Evolutionary conservation across 2,888 invertebrate species (phyloP).

Genomic region (Ochropleura leucogaster): DNA sequence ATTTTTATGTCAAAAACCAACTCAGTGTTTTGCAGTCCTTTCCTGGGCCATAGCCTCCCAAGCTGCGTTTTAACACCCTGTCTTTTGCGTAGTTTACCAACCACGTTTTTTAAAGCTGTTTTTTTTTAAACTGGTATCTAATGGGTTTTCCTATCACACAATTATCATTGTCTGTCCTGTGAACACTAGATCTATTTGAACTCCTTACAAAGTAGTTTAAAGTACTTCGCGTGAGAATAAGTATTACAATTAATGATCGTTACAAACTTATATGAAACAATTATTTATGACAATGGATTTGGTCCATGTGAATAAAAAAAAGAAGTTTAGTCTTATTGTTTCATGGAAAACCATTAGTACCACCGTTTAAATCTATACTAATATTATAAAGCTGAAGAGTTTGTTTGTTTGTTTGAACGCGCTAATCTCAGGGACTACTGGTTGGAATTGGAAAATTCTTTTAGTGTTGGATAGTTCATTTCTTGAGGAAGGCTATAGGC

Average conservation of each 20-base stretch:
- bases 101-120: background rate
- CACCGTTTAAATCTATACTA: background rate
- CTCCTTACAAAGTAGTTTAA: background rate
- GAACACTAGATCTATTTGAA: background rate
- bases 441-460: too few relatives aligned
- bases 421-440: too few relatives aligned
- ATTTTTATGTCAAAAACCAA: background rate
- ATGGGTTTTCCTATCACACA: background rate
- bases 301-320: conserved; percentile 9
- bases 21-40: background rate
- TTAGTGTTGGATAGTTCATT: too few relatives aligned
- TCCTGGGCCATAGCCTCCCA: background rate
- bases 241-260: conserved; percentile 2
- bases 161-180: conserved; percentile 1
- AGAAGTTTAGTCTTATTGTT: background rate
- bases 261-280: conserved; percentile 2
- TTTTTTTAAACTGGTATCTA: too few relatives aligned
- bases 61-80: background rate
- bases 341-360: background rate
- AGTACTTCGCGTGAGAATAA: conserved; percentile 3
- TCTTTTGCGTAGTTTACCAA: background rate
- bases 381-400: too few relatives aligned
- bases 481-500: too few relatives aligned
- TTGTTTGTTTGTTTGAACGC: too few relatives aligned
- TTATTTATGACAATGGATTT: conserved; percentile 1